Evolutionary conservation across 2,888 invertebrate species (phyloP).

Genomic region (Sphaeridia pumilis): DNA sequence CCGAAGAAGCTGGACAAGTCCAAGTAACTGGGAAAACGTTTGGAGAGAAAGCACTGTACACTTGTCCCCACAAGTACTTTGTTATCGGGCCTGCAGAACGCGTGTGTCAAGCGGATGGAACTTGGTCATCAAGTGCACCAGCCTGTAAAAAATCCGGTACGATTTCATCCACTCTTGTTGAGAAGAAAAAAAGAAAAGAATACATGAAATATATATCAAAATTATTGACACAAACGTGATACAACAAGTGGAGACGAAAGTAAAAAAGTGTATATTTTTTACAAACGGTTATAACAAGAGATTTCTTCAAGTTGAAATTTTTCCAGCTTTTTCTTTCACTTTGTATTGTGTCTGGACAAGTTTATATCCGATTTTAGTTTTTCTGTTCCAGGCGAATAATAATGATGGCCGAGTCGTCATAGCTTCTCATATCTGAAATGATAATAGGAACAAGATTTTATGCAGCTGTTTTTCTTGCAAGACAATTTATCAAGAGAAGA

Average conservation of each 20-base stretch:
- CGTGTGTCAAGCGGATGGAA: slow-evolving; percentile 75
- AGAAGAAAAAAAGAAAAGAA: background rate
- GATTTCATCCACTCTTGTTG: slow-evolving; percentile 35
- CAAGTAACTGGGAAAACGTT: slow-evolving; percentile 64
- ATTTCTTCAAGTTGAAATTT: background rate
- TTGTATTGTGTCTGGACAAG: no score
- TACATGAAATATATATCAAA: no score
- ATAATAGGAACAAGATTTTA: no score
- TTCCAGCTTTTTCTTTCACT: background rate
- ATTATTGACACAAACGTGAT: no score
- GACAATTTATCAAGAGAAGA: no score
- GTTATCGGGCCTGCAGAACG: slow-evolving; percentile 75
- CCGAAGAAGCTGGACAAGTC: slow-evolving; percentile 60
- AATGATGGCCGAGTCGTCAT: no score
- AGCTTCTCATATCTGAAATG: no score
- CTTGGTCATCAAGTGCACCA: slow-evolving; percentile 70
- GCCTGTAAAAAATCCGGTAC: slow-evolving; percentile 74
- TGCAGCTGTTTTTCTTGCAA: no score
- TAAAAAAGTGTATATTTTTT: background rate
- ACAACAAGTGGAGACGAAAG: background rate
- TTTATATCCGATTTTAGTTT: no score
- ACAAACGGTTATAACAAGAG: background rate
- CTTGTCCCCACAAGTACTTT: slow-evolving; percentile 78
- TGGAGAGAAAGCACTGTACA: slow-evolving; percentile 69
- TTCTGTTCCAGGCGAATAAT: no score